These are phyloP conservation scores for Rhegmatorhina hoffmannsi DNA, from an alignment of 2,113 vertebrate species.

Conservation along the genomic window DNA sequence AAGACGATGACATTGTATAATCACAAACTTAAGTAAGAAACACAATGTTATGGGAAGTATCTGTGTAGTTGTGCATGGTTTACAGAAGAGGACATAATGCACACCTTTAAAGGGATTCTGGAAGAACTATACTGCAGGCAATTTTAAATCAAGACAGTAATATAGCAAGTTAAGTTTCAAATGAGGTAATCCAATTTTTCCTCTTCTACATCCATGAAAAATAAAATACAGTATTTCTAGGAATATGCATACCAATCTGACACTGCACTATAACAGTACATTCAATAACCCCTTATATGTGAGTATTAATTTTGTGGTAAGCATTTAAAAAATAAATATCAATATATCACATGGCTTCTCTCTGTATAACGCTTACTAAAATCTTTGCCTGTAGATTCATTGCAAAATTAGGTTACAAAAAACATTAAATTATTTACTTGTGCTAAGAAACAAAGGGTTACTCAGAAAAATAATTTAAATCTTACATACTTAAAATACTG, in stretches of 20 bases:
- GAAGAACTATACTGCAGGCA: not conserved
- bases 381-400: not conserved
- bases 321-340: not conserved
- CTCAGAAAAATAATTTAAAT: not conserved
- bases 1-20: not conserved
- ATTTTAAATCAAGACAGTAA: not conserved
- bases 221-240: not conserved
- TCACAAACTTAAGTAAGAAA: not conserved
- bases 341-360: not conserved
- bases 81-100: not conserved
- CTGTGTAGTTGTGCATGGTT: not conserved
- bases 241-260: not conserved
- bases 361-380: not conserved
- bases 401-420: not conserved
- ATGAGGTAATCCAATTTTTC: not conserved
- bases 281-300: not conserved
- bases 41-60: not conserved
- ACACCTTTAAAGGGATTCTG: not conserved
- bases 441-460: not conserved
- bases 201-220: not conserved
- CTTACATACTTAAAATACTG: not conserved
- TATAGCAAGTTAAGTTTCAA: not conserved
- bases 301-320: not conserved
- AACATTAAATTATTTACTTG: not conserved
- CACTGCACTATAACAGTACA: not conserved